These are phyloP conservation scores for Metaphire vulgaris DNA, from an alignment of 1,140 invertebrate genomes.

Conservation along the genomic window DNA sequence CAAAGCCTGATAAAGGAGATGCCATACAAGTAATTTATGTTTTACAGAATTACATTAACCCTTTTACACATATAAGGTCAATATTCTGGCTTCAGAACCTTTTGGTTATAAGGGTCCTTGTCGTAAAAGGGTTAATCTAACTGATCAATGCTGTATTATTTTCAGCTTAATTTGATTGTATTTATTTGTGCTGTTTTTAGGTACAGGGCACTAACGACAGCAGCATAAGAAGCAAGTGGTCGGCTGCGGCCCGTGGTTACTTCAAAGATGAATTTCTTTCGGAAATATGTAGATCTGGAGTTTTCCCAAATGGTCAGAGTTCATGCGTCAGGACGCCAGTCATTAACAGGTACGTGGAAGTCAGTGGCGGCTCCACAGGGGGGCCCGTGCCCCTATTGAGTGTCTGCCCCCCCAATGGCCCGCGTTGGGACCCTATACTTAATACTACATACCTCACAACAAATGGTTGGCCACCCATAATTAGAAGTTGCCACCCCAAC, in stretches of 20 bases:
- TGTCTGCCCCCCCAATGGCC: too few relatives aligned
- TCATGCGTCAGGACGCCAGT: not conserved
- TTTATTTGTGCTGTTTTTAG: not conserved
- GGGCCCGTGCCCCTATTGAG: too few relatives aligned
- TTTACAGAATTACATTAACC: not conserved
- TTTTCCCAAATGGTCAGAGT: conserved; percentile 20
- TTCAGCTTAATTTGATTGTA: not conserved
- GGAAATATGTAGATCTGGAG: not conserved
- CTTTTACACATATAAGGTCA: not conserved
- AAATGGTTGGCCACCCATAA: too few relatives aligned
- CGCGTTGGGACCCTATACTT: too few relatives aligned
- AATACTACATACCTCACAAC: too few relatives aligned
- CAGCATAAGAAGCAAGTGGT: conserved; percentile 9
- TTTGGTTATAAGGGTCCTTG: too few relatives aligned
- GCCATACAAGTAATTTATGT: not conserved
- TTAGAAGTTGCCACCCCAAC: too few relatives aligned
- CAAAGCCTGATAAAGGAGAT: too few relatives aligned
- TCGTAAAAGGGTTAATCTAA: too few relatives aligned
- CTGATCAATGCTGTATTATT: not conserved
- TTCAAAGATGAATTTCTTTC: not conserved
- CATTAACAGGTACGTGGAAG: not conserved
- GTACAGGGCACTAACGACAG: conserved; percentile 14
- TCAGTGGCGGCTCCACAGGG: too few relatives aligned
- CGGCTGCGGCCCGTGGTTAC: not conserved
- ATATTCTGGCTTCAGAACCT: too few relatives aligned